A percentile compares a stretch with the other conserved stretches of the same genome.
Evolutionary conservation across 2,797 vertebrate species (phyloP).

Genomic region (Alca torda): DNA sequence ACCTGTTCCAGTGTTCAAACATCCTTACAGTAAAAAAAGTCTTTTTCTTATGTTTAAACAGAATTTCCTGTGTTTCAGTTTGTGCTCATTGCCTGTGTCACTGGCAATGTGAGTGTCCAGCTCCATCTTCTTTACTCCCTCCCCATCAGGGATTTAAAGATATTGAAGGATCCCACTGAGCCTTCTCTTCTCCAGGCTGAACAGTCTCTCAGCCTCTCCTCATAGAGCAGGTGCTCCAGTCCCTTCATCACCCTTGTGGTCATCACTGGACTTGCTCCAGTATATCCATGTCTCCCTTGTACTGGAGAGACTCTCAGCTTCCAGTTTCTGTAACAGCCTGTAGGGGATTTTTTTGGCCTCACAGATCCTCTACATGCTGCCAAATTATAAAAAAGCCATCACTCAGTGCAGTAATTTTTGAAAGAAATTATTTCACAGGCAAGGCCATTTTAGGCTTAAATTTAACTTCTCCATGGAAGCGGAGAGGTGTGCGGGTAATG

Average conservation of each 20-base stretch:
- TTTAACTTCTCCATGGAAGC: not conserved
- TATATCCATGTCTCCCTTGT: not conserved
- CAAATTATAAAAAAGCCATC: not conserved
- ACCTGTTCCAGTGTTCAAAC: not conserved
- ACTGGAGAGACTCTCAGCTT: not conserved
- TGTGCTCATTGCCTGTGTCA: not conserved
- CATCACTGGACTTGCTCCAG: not conserved
- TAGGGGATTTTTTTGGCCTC: not conserved
- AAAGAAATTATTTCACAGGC: not conserved
- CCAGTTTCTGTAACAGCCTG: not conserved
- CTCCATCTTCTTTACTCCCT: not conserved
- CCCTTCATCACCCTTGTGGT: not conserved
- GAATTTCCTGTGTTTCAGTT: not conserved
- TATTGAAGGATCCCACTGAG: not conserved
- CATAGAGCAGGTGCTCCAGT: fast-evolving
- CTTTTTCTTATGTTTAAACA: not conserved
- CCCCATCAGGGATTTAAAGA: not conserved
- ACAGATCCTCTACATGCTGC: not conserved
- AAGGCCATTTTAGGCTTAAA: not conserved
- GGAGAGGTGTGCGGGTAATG: not conserved
- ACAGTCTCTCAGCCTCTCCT: not conserved
- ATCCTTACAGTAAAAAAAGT: not conserved
- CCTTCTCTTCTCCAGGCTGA: not conserved
- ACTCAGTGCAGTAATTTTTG: not conserved
- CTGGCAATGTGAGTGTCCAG: not conserved